Base-by-base conservation (phyloP, 2,797 vertebrate species). In the Thamnophis elegans region DNA sequence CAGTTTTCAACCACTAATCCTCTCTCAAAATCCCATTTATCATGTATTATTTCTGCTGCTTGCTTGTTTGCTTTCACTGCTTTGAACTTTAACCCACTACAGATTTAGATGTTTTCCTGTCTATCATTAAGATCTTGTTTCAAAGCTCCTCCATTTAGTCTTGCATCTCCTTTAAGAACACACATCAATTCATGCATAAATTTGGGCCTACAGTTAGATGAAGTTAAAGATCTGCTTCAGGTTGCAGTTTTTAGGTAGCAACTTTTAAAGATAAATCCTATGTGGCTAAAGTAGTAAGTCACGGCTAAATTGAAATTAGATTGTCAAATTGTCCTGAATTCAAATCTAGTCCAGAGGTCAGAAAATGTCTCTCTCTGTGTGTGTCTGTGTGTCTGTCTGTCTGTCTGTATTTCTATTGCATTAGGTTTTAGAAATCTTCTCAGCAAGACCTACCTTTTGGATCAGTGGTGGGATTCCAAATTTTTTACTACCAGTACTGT, bases 1-100 rank as follows among this genome's bases (percentile, higher is more conserved):
- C 58, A 11, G 28, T 51, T 91, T 82, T 91, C 65, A 87, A 55
- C 36, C 54, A 91, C n/a, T 88, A 91, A 91, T 88, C n/a, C 59
- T 86, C 73, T 85, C 86, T 92, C 65, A 13, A 86, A 55, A 86
- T 26, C 86, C 65, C 22, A 88, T 91, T 42, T 82, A 82, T 88
- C 87, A 82, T 62, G 55, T 60, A 18, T 73, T 42, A 82, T 88
- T 91, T 87, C 73, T 82, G 73, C n/a, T 60, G 25, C 58, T 51
- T 60, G 9, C 58, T 89, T 14, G 28, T 18, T 20, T 60, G 28
- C 6, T 90, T 54, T 62, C 51, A 60, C 10, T 54, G 85, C 56
- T 60, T 54, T 6, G 47, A n/a, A 88, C n/a, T 28, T 51, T 82
- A 56, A 91, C 82, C 54, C n/a, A 88, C 4, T 53, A 73, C 13